These are phyloP conservation scores for Atrina japonica DNA, from an alignment of 2,888 invertebrate genomes.

Conservation along the genomic window DNA sequence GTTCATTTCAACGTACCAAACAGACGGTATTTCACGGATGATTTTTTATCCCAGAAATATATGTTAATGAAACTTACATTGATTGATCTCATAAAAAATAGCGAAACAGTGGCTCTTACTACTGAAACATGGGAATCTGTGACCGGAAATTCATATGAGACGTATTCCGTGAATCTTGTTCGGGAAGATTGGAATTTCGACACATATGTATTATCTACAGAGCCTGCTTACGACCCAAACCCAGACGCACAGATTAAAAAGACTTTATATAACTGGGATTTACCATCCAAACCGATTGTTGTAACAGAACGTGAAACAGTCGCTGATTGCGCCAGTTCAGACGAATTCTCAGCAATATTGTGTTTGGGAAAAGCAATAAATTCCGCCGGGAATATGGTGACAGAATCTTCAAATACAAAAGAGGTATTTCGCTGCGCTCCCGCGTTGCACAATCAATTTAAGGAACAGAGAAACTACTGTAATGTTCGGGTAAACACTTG, in stretches of 20 bases:
- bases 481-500: too few species aligned
- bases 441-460: too few species aligned
- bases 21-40: conserved; percentile 34
- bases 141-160: conserved; percentile 34
- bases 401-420: conserved; percentile 13
- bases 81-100: conserved; percentile 21
- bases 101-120: conserved; percentile 42
- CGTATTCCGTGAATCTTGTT: conserved; percentile 43
- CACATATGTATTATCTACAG: conserved; percentile 1
- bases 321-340: too few species aligned
- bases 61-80: conserved; percentile 34
- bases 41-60: conserved; percentile 32
- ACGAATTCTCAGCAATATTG: conserved; percentile 7
- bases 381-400: conserved; percentile 32
- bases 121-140: conserved; percentile 49
- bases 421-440: too few species aligned
- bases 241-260: not conserved
- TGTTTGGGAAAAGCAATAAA: conserved; percentile 43
- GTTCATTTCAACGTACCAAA: conserved; percentile 30
- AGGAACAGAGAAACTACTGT: too few species aligned
- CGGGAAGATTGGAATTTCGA: conserved; percentile 16
- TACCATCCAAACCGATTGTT: conserved; percentile 33
- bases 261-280: conserved; percentile 24
- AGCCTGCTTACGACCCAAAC: not conserved
- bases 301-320: conserved; percentile 11